A percentile compares a stretch with the other conserved stretches of the same genome.
phyloP scores from a whole-genome alignment of 1,140 invertebrate genomes.

The Drosophila mayri region DNA sequence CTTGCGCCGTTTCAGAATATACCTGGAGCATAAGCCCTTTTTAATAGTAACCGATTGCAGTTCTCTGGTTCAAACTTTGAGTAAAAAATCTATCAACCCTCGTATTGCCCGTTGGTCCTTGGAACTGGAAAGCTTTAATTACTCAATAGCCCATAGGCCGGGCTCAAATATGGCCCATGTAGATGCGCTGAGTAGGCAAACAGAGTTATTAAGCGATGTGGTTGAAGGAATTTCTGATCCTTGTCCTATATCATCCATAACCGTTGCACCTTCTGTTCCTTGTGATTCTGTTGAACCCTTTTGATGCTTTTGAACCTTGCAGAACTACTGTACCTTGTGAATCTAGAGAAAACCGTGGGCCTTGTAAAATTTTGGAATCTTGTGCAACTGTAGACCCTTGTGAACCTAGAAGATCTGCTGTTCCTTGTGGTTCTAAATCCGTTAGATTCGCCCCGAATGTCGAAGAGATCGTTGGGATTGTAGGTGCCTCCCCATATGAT shows the following conservation, averaged over 20 bases:
- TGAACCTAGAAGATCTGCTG: not conserved
- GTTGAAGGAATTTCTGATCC: not conserved
- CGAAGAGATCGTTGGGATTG: not conserved
- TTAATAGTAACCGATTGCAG: slow-evolving; percentile 6
- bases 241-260: not conserved
- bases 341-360: not conserved
- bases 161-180: not conserved
- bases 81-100: slow-evolving; percentile 7
- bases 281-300: not conserved
- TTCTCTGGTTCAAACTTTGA: slow-evolving; percentile 14
- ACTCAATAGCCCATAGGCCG: not conserved
- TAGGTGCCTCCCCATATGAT: not conserved
- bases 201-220: not conserved
- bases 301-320: not conserved
- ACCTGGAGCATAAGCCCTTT: slow-evolving; percentile 10
- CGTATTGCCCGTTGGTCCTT: too few species aligned
- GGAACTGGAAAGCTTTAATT: not conserved
- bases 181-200: not conserved
- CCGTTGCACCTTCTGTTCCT: not conserved
- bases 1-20: not conserved
- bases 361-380: not conserved
- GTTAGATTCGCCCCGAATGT: not conserved
- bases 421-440: not conserved
- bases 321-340: not conserved
- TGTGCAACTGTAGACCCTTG: not conserved